phyloP scores from a whole-genome alignment of 2,113 vertebrate genomes.

The Galemys pyrenaicus region DNA sequence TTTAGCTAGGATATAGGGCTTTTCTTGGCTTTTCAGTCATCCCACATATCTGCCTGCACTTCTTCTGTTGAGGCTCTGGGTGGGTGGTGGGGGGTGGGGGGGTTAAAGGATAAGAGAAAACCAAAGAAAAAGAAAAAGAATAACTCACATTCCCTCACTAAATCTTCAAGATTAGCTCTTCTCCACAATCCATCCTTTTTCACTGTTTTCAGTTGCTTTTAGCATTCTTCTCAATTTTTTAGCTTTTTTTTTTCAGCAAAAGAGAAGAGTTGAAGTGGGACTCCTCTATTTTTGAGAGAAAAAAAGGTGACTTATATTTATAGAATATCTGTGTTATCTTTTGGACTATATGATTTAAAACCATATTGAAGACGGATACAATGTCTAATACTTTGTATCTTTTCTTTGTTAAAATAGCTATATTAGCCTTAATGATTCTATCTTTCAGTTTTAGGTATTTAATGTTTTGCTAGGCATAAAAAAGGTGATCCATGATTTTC shows the following conservation, averaged over 20 bases:
- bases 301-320: neutral
- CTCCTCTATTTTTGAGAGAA: neutral
- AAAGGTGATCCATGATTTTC: neutral
- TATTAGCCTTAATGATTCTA: neutral
- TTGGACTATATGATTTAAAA: neutral
- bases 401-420: neutral
- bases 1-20: neutral
- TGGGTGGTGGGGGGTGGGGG: neutral
- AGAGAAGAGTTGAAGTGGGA: neutral
- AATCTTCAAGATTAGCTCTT: neutral
- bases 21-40: neutral
- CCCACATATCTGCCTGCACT: neutral
- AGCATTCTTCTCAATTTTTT: neutral
- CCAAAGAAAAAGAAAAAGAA: neutral
- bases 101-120: neutral
- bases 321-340: neutral
- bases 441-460: neutral
- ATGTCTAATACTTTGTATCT: neutral
- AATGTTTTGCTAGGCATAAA: neutral
- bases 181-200: neutral
- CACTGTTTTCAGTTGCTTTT: neutral
- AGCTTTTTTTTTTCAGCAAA: neutral
- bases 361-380: neutral
- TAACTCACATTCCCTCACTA: accelerated
- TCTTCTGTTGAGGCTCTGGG: neutral